phyloP scores from a whole-genome alignment of 2,797 vertebrate species.

The Enteromius trimaculatus region DNA sequence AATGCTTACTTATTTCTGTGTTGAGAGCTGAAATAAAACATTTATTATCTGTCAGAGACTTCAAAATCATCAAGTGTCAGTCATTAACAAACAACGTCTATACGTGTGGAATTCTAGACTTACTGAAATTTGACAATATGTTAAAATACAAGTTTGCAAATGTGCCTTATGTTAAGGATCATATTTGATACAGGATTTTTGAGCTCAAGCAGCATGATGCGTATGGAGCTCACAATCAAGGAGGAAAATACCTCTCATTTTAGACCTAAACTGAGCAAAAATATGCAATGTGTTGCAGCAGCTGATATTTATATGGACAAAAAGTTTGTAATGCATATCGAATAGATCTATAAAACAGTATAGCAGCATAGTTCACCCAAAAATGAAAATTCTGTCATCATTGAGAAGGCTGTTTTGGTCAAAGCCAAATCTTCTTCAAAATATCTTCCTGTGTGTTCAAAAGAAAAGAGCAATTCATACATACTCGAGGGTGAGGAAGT shows the following conservation, averaged over 20 bases:
- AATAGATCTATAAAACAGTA: background rate
- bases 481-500: too few relatives aligned
- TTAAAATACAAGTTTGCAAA: background rate
- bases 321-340: background rate
- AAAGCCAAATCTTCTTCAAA: too few relatives aligned
- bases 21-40: background rate
- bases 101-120: background rate
- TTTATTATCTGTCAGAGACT: too few relatives aligned
- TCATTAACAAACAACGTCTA: background rate
- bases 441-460: too few relatives aligned
- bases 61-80: background rate
- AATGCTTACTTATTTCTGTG: background rate
- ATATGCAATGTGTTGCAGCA: background rate
- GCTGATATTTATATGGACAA: background rate
- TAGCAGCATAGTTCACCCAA: background rate
- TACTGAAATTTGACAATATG: background rate
- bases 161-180: background rate
- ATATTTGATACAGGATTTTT: background rate
- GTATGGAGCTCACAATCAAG: background rate
- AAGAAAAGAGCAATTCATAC: too few relatives aligned
- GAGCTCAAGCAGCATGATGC: background rate
- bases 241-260: background rate
- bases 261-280: background rate
- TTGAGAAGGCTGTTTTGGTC: too few relatives aligned
- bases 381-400: too few relatives aligned